Evolutionary conservation across 1,140 invertebrate genomes (phyloP), one percentile per base, ranked within the genome.

Genomic region (Lanistes nyassanus): DNA sequence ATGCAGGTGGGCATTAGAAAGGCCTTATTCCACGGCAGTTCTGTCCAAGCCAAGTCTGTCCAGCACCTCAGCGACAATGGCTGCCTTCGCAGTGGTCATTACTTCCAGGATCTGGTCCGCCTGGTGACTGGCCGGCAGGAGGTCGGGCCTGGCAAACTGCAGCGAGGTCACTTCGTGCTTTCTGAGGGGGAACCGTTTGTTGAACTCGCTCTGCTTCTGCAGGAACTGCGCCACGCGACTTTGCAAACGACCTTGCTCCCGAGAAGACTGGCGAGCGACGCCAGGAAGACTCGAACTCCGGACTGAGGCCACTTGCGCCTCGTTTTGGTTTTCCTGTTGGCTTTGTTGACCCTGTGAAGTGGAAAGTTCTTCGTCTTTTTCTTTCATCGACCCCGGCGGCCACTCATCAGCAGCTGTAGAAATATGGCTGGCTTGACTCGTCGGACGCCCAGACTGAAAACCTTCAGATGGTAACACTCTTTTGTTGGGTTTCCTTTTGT

Each of bases 101-200:
- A 9, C 2, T n/a, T 42, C 29, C 26, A 60, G 55, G 13, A 31
- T 0, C 3, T 36, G 23, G 31, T 58, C 36, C 6, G 3, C 23
- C 16, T 7, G 37, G 16, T 29, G 53, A 37, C 13, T 58, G 7
- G 23, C 37, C 1, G 4, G 53, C 36, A 72, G 36, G 31, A 72
- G 70, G 21, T 72, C 70, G 11, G 70, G 70, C 26, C 70, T 58
- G 21, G 34, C 55, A 21, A 55, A 60, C 37, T 72, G 26, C 23
- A 72, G 26, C 7, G 55, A 36, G 19, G 31, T 62, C 42, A 72
- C 47, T 26, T 72, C 53, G 36, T 36, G 56, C 37, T 55, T 5
- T 42, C 60, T 58, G 29, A 72, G 37, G 31, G 70, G 70, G 16
- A 72, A 72, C 0, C 70, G 34, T 26, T 37, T 39, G 47, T 72